Evolutionary conservation across 2,888 invertebrate species (phyloP).

Genomic region (Holacanthella duospinosa): DNA sequence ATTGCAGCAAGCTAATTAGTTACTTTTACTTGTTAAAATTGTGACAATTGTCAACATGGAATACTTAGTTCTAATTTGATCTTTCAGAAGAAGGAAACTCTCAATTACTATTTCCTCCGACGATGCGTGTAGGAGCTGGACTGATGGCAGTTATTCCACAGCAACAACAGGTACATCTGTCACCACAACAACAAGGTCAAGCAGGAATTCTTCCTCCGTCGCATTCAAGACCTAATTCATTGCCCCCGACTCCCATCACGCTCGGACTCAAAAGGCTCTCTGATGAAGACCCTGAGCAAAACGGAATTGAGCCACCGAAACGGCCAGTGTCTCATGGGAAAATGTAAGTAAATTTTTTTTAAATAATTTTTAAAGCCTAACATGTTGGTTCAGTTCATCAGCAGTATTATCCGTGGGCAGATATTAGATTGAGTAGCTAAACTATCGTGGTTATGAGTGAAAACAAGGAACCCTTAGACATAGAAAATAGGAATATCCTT

Average conservation of each 20-base stretch:
- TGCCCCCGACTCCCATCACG: conserved; percentile 37
- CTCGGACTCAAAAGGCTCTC: conserved; percentile 34
- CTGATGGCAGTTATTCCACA: conserved; percentile 37
- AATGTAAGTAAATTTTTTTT: not conserved
- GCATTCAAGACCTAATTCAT: conserved; percentile 41
- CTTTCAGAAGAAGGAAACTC: conserved; percentile 31
- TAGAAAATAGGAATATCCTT: too few species aligned
- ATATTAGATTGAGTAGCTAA: too few species aligned
- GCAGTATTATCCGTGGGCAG: too few species aligned
- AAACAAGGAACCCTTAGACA: too few species aligned
- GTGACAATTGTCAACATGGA: too few species aligned
- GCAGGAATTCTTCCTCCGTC: conserved; percentile 25
- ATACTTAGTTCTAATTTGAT: not conserved
- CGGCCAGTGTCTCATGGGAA: not conserved
- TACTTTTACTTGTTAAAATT: too few species aligned
- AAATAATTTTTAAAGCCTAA: not conserved
- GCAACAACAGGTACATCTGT: conserved; percentile 36
- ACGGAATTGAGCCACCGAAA: conserved; percentile 20
- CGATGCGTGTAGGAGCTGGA: conserved; percentile 34
- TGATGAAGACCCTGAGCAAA: conserved; percentile 44
- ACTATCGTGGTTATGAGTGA: too few species aligned
- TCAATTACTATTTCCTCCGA: conserved; percentile 29
- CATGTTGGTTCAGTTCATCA: too few species aligned
- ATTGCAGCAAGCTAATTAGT: too few species aligned
- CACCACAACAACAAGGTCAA: conserved; percentile 30